phyloP scores from a whole-genome alignment of 2,113 vertebrate species.

The Stegostoma tigrinum region DNA sequence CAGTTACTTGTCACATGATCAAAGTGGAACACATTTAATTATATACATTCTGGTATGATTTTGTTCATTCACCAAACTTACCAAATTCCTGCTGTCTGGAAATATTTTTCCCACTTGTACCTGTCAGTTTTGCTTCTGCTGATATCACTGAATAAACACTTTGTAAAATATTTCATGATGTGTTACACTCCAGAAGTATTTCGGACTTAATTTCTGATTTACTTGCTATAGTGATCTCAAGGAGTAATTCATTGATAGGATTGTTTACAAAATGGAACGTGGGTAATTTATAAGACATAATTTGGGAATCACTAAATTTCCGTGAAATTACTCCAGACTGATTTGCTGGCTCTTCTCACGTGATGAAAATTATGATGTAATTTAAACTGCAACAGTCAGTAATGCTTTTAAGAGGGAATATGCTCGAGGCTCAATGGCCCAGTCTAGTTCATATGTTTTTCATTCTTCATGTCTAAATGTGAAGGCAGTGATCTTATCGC shows the following conservation, averaged over 20 bases:
- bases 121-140: neutral
- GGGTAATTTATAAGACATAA: neutral
- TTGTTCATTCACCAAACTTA: neutral
- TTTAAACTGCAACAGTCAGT: neutral
- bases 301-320: neutral
- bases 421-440: neutral
- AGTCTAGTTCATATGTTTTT: neutral
- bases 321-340: neutral
- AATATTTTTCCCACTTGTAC: neutral
- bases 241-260: neutral
- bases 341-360: neutral
- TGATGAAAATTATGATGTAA: neutral
- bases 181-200: too few relatives aligned
- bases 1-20: neutral
- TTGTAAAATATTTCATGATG: too few relatives aligned
- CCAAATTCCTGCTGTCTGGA: neutral
- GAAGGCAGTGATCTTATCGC: too few relatives aligned
- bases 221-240: neutral
- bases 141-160: neutral
- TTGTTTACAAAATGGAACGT: neutral
- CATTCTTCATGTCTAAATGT: neutral
- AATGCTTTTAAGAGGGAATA: neutral
- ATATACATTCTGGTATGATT: neutral
- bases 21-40: neutral
- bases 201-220: neutral